These are phyloP conservation scores for Andrena bucephala DNA, from an alignment of 2,888 invertebrate genomes.

Conservation along the genomic window DNA sequence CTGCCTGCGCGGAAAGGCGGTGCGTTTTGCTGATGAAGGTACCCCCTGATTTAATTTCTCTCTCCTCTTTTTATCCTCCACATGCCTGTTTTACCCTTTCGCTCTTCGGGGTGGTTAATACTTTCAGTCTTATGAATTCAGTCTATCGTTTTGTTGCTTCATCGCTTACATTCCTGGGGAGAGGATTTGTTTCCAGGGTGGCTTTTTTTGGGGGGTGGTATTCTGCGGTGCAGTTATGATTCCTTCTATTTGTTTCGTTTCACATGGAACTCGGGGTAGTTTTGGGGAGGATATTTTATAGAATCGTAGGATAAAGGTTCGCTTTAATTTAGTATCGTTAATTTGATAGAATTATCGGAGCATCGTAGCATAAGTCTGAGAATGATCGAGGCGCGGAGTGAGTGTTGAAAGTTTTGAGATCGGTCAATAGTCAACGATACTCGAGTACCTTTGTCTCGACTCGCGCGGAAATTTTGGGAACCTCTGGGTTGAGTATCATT, in stretches of 20 bases:
- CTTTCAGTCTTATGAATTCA: no score
- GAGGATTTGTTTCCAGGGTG: background rate
- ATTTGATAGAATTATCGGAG: conserved; percentile 6
- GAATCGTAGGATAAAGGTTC: background rate
- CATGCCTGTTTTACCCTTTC: no score
- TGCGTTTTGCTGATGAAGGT: background rate
- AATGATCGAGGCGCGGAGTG: background rate
- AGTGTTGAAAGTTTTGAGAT: conserved; percentile 13
- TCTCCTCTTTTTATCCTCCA: background rate
- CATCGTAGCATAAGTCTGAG: conserved; percentile 15
- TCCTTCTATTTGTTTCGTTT: background rate
- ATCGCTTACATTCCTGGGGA: background rate
- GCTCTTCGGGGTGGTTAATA: no score
- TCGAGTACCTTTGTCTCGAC: no score
- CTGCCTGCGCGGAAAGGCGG: background rate
- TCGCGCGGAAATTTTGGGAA: background rate
- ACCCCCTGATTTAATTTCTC: background rate
- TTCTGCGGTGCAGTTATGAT: background rate
- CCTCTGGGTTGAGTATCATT: background rate
- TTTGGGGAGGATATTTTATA: conserved; percentile 12
- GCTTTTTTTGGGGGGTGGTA: background rate
- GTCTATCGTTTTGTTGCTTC: no score
- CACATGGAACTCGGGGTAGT: background rate
- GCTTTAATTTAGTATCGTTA: conserved; percentile 22
- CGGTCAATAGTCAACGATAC: background rate